These are phyloP conservation scores for Pseudorasbora parva DNA, from an alignment of 2,113 vertebrate genomes.

Conservation along the genomic window DNA sequence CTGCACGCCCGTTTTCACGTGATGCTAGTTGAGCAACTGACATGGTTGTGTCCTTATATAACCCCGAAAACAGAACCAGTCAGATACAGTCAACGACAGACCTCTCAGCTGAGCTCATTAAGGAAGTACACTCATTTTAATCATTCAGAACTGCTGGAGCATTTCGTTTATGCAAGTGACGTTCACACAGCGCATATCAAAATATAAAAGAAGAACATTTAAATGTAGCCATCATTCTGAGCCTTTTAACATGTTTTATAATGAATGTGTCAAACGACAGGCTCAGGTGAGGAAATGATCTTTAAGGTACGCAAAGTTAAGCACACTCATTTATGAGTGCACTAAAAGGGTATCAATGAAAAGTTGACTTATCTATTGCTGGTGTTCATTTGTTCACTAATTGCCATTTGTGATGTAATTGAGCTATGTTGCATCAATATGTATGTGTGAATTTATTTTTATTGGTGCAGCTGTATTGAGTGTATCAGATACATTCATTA, in stretches of 20 bases:
- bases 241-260: neutral
- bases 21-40: slow-evolving; percentile 5
- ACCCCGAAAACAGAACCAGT: neutral
- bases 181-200: neutral
- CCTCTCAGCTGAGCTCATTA: neutral
- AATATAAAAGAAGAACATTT: slow-evolving; percentile 2
- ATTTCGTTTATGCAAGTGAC: neutral
- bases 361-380: slow-evolving; percentile 42
- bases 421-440: slow-evolving; percentile 15
- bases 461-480: slow-evolving; percentile 32
- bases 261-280: slow-evolving; percentile 20
- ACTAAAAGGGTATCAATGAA: slow-evolving; percentile 30
- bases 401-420: slow-evolving; percentile 45
- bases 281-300: slow-evolving; percentile 11
- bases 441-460: slow-evolving; percentile 27
- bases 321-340: slow-evolving; percentile 33
- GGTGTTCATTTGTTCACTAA: slow-evolving; percentile 29
- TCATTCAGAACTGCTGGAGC: slow-evolving; percentile 15
- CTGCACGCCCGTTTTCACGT: slow-evolving; percentile 29
- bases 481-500: slow-evolving; percentile 4
- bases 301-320: slow-evolving; percentile 42
- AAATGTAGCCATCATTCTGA: slow-evolving; percentile 22
- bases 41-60: neutral
- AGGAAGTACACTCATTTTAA: neutral
- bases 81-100: neutral